Evolutionary conservation across 2,113 vertebrate genomes (phyloP), one percentile per base, ranked within the genome.

Genomic region (Seriola rivoliana): DNA sequence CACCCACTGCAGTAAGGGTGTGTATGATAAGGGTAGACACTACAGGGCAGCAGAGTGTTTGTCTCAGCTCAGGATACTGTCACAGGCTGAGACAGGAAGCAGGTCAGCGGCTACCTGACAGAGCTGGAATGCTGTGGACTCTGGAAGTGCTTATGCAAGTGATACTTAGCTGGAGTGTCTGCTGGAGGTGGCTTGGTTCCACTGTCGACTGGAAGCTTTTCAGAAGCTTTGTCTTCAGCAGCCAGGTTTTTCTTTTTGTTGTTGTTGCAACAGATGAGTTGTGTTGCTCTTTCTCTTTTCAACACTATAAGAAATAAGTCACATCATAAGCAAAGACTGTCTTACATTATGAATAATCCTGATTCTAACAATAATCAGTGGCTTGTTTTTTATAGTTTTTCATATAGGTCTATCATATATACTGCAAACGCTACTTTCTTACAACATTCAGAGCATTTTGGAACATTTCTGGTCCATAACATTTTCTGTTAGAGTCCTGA

Each of bases 41-140:
- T 40, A 46, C 66, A 86, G 73, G 57, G 62, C 71, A 86, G 80
- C 69, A 85, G 67, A 80, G 67, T 77, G 63, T 74, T 78, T 74
- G 75, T 74, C 58, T 78, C 38, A 70, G 52, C 44, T 64, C 40
- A 19, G 62, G 36, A 67, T 79, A 34, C 29, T 44, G 36, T 65
- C 52, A 70, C n/a, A 60, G 70, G 25, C 34, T 63, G n/a, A 63
- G 10, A 69, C 46, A 54, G 58, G 48, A 66, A 23, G 59, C 17
- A 34, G 57, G 48, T 65, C 32, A 63, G 32, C 36, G 59, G 42
- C 40, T 46, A 59, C 19, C 69, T 71, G 54, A 36, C 68, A 83
- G 58, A 55, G 55, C 46, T n/a, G n/a, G 9, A 71, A 57, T 69
- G 19, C 52, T 60, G 55, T 55, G 46, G 52, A 17, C 13, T 79